Conservation (phyloP, 2,113 vertebrate species). For the Ascaphus truei region DNA sequence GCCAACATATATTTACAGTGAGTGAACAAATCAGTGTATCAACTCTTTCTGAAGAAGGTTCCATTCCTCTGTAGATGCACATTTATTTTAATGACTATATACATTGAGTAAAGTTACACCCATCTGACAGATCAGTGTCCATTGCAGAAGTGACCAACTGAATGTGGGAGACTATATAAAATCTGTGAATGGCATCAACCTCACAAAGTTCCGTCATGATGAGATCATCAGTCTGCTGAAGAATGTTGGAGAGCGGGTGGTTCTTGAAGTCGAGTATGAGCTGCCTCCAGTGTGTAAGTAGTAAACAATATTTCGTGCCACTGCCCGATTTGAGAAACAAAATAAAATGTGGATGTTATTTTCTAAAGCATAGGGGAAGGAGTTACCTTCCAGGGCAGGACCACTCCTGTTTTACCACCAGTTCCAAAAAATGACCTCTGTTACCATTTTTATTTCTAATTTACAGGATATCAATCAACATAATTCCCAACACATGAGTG, state of each 20-base stretch:
- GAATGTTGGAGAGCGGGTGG: conserved; percentile 92
- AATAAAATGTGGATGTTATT: fast-evolving
- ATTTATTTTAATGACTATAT: not conserved
- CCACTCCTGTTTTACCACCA: no score
- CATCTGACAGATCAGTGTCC: conserved; percentile 12
- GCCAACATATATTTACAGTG: no score
- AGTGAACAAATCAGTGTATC: no score
- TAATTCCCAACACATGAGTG: no score
- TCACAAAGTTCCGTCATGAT: conserved; percentile 93
- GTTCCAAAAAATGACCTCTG: no score
- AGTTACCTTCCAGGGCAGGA: no score
- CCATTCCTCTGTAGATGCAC: not conserved
- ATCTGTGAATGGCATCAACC: conserved; percentile 95
- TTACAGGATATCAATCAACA: no score
- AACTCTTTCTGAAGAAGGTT: no score
- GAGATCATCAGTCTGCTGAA: conserved; percentile 97
- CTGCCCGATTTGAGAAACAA: fast-evolving
- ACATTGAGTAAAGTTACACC: not conserved
- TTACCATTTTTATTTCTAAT: no score
- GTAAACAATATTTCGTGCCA: no score
- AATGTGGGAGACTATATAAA: conserved; percentile 96
- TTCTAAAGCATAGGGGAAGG: not conserved
- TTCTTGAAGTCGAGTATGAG: conserved; percentile 94
- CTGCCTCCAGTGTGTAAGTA: conserved; percentile 91
- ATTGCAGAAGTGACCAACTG: conserved; percentile 90